Conservation (phyloP, 2,888 invertebrate genomes). For the Siphlonurus alternatus region DNA sequence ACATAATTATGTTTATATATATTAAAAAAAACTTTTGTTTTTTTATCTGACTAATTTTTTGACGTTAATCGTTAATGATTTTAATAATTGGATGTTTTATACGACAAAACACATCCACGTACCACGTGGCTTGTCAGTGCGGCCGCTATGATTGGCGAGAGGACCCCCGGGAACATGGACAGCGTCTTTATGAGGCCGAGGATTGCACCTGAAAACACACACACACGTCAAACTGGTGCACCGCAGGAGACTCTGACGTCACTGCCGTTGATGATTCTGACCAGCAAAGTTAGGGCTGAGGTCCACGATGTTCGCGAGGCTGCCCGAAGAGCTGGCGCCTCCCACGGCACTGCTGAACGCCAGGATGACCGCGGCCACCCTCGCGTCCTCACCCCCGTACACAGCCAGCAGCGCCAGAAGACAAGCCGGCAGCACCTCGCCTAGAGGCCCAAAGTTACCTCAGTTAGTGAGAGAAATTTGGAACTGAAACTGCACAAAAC, state of each 20-base stretch:
- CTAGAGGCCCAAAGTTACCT: constrained; percentile 5
- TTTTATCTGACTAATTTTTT: too few species aligned
- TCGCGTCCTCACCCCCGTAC: constrained; percentile 9
- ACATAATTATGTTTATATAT: too few species aligned
- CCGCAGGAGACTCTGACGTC: not conserved
- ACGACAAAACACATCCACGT: too few species aligned
- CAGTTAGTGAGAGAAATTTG: not conserved
- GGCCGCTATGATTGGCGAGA: constrained; percentile 19
- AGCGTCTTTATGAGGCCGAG: constrained; percentile 21
- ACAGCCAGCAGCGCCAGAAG: constrained; percentile 12
- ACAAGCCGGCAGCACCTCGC: constrained; percentile 14
- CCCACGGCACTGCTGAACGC: constrained; percentile 11
- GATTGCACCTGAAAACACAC: constrained; percentile 13
- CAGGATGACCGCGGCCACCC: constrained; percentile 12
- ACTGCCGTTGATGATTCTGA: not conserved
- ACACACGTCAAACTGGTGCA: not conserved
- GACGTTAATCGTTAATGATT: too few species aligned
- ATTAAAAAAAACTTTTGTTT: too few species aligned
- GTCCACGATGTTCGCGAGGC: constrained; percentile 15
- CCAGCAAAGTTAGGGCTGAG: constrained; percentile 14
- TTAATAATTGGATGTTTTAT: too few species aligned
- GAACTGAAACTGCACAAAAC: not conserved
- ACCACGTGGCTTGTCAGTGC: constrained; percentile 16
- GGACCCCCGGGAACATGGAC: constrained; percentile 19
- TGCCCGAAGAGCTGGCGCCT: constrained; percentile 16